These are phyloP conservation scores for Venturia canescens DNA, from an alignment of 1,140 invertebrate genomes.

Conservation along the genomic window DNA sequence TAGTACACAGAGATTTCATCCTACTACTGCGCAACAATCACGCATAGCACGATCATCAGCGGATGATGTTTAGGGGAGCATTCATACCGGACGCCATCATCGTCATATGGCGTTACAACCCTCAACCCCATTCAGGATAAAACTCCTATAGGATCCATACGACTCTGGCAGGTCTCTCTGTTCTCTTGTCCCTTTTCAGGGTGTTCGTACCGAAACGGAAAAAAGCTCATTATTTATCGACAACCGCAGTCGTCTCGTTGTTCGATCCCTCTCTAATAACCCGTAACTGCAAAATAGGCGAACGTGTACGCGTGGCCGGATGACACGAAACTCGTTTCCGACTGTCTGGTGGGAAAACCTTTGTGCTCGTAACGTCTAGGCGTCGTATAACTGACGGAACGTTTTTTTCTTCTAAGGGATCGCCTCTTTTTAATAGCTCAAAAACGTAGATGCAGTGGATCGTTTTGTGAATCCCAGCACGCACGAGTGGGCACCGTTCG, in stretches of 20 bases:
- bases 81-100: neutral
- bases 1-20: neutral
- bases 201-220: neutral
- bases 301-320: slow-evolving; percentile 36
- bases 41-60: neutral
- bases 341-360: neutral
- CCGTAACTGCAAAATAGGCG: slow-evolving; percentile 43
- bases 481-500: neutral
- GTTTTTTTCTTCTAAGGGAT: neutral
- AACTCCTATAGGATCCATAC: neutral
- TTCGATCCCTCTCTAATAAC: slow-evolving; percentile 39
- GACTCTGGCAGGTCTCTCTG: slow-evolving; percentile 13
- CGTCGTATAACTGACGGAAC: neutral
- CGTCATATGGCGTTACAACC: slow-evolving; percentile 36
- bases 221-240: slow-evolving; percentile 34
- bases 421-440: too few relatives aligned
- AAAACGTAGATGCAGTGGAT: too few relatives aligned
- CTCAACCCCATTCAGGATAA: neutral
- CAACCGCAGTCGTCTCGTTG: neutral
- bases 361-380: slow-evolving; percentile 8
- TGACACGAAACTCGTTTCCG: slow-evolving; percentile 19
- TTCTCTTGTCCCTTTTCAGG: neutral
- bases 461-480: too few relatives aligned
- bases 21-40: neutral
- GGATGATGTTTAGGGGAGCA: slow-evolving; percentile 18